Conservation (phyloP, 92 coral and sea anemone species). For the Zoanthus gigantus region DNA sequence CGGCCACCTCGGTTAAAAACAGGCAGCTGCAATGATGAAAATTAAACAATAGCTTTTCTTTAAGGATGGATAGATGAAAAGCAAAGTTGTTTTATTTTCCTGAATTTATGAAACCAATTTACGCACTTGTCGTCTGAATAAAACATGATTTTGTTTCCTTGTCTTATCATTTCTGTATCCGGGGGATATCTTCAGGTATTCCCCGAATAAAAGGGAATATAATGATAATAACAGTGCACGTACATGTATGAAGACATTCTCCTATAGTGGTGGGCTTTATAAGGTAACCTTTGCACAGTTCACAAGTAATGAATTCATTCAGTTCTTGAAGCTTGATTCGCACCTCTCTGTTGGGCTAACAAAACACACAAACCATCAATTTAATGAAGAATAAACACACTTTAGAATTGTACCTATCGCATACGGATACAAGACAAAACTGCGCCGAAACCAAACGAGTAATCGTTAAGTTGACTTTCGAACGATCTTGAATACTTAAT, state of each 20-base stretch:
- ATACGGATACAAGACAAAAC: background rate
- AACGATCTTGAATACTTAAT: constrained; percentile 15
- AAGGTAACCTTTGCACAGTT: constrained; percentile 93
- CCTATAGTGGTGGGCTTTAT: constrained; percentile 97
- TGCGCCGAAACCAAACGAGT: background rate
- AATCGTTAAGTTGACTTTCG: background rate
- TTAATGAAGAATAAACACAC: constrained; percentile 51
- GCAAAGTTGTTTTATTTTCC: constrained; percentile 28
- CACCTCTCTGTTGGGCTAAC: constrained; percentile 93
- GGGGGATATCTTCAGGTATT: constrained; percentile 52
- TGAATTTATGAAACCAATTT: constrained; percentile 34
- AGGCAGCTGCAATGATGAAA: constrained; percentile 61
- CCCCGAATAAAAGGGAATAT: constrained; percentile 18
- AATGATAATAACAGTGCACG: constrained; percentile 50
- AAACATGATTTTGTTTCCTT: constrained; percentile 50
- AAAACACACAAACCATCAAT: constrained; percentile 62
- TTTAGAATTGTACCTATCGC: constrained; percentile 4
- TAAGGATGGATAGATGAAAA: constrained; percentile 3
- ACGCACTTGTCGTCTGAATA: constrained; percentile 21
- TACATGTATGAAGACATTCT: constrained; percentile 99
- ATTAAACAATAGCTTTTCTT: constrained; percentile 29
- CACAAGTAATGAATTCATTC: constrained; percentile 89
- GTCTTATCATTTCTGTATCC: constrained; percentile 45
- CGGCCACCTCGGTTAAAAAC: constrained; percentile 63
- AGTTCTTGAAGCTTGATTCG: constrained; percentile 90